Evolutionary conservation across 2,797 vertebrate genomes (phyloP).

Genomic region (Hemitrygon akajei): DNA sequence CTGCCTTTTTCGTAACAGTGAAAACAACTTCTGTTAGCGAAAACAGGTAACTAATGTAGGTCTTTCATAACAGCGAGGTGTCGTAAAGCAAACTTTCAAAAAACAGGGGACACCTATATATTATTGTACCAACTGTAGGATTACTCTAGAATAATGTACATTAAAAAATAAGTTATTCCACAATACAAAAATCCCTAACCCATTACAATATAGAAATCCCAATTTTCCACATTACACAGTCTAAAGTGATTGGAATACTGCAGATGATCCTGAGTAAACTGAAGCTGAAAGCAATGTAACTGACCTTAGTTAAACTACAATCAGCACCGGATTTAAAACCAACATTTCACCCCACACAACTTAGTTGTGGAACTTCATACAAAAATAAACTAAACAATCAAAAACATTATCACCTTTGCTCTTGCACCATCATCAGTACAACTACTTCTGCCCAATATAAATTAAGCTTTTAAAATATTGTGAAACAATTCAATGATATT

Average conservation of each 20-base stretch:
- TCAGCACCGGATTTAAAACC: neutral
- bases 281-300: neutral
- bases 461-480: neutral
- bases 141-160: neutral
- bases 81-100: too few relatives aligned
- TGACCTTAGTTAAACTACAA: neutral
- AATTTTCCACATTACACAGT: neutral
- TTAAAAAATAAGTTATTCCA: neutral
- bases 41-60: too few relatives aligned
- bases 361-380: neutral
- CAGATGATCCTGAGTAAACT: neutral
- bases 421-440: neutral
- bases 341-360: neutral
- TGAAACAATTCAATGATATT: neutral
- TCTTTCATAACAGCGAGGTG: too few relatives aligned
- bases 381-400: neutral
- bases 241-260: neutral
- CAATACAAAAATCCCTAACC: neutral
- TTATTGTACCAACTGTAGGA: too few relatives aligned
- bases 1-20: too few relatives aligned
- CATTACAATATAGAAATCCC: neutral
- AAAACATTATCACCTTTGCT: neutral
- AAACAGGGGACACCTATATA: too few relatives aligned
- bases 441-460: neutral
- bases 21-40: too few relatives aligned